These are phyloP conservation scores for Ashinkailepas kermadecensis DNA, from an alignment of 2,888 invertebrate species.

Conservation along the genomic window DNA sequence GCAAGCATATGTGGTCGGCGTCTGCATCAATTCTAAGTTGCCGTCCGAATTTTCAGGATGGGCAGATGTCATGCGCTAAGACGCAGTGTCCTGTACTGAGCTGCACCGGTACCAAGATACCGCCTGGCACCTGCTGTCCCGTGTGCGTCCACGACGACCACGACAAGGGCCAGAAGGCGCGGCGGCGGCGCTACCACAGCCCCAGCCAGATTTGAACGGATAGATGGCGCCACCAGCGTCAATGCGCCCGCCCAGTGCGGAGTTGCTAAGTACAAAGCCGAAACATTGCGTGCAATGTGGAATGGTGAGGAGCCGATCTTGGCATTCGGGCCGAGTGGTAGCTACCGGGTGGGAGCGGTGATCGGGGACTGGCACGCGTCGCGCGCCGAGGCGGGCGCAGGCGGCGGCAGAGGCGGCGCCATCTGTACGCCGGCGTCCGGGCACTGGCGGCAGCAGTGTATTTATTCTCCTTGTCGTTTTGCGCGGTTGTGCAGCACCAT, in stretches of 20 bases:
- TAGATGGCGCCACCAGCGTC: conserved; percentile 19
- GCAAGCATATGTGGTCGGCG: no score
- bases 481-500: background rate
- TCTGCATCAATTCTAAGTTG: no score
- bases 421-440: background rate
- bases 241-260: conserved; percentile 32
- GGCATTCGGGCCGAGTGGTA: no score
- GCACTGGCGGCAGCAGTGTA: conserved; percentile 25
- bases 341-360: no score
- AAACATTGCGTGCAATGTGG: conserved; percentile 87
- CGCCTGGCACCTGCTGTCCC: conserved; percentile 41
- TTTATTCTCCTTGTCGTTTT: conserved; percentile 25
- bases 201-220: conserved; percentile 1
- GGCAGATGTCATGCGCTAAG: conserved; percentile 38
- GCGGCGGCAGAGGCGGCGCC: conserved; percentile 23
- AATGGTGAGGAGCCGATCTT: conserved; percentile 61
- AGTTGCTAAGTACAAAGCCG: conserved; percentile 65
- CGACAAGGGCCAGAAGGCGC: background rate
- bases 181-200: background rate
- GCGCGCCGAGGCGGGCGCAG: conserved; percentile 17
- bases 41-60: conserved; percentile 36
- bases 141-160: conserved; percentile 37
- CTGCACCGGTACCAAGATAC: conserved; percentile 37
- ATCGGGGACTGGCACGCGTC: background rate
- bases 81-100: conserved; percentile 38